Evolutionary conservation across 2,797 vertebrate species (phyloP).

Genomic region (Numenius phaeopus): DNA sequence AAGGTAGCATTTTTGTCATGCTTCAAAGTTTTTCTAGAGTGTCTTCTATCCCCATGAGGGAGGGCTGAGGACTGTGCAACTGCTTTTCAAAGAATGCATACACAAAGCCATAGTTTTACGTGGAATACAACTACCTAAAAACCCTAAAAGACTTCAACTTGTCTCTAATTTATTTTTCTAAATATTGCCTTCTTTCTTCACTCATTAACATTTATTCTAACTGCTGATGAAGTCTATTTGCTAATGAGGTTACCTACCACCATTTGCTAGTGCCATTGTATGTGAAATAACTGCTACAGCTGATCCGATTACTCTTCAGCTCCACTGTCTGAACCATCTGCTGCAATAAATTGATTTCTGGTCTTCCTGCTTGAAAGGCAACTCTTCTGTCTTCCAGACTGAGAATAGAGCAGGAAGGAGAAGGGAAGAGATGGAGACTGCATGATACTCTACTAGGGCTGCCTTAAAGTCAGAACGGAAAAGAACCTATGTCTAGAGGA

Average conservation of each 20-base stretch:
- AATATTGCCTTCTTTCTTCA: background rate
- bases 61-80: background rate
- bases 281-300: background rate
- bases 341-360: background rate
- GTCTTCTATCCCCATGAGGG: background rate
- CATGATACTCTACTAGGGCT: background rate
- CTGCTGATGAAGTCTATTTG: background rate
- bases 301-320: background rate
- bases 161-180: background rate
- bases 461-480: background rate
- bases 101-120: background rate
- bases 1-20: background rate
- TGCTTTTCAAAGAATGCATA: background rate
- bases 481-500: background rate
- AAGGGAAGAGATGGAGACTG: background rate
- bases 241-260: background rate
- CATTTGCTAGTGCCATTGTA: background rate
- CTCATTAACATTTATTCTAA: background rate
- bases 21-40: background rate
- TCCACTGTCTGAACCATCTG: background rate
- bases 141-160: background rate
- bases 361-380: background rate
- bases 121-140: background rate
- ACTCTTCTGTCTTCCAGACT: background rate
- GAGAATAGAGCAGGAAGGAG: background rate